phyloP scores from a whole-genome alignment of 2,113 vertebrate genomes.

The Phalacrocorax carbo region DNA sequence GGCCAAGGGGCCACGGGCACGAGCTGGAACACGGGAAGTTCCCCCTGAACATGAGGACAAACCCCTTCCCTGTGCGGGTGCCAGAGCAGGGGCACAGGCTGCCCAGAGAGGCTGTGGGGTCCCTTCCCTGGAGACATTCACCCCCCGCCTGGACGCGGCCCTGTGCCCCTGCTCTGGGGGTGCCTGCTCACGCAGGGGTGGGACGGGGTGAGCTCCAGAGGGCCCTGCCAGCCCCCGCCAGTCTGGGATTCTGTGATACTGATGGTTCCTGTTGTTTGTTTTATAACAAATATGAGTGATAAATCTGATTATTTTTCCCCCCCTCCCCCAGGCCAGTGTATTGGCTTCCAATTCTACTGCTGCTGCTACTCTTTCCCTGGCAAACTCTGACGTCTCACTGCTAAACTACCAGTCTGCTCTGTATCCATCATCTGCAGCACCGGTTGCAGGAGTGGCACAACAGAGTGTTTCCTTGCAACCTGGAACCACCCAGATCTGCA shows the following conservation, averaged over 20 bases:
- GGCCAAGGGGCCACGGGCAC: no score
- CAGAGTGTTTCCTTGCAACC: conserved; percentile 91
- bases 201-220: no score
- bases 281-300: not conserved
- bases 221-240: no score
- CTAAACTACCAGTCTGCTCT: conserved; percentile 94
- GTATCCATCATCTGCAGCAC: conserved; percentile 93
- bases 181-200: no score
- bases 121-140: no score
- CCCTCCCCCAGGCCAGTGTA: conserved; percentile 73
- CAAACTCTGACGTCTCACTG: conserved; percentile 89
- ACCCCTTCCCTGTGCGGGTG: no score
- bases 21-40: no score
- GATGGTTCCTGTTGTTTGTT: not conserved
- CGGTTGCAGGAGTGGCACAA: conserved; percentile 90
- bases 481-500: conserved; percentile 91
- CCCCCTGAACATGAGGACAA: no score
- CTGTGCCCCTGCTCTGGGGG: no score
- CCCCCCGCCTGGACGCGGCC: no score
- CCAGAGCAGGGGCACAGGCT: no score
- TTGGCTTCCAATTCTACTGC: conserved; percentile 84
- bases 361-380: conserved; percentile 90
- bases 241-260: not conserved
- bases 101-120: no score
- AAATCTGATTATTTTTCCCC: not conserved